phyloP scores from a whole-genome alignment of 2,888 invertebrate genomes.

The Notocelia uddmanniana region DNA sequence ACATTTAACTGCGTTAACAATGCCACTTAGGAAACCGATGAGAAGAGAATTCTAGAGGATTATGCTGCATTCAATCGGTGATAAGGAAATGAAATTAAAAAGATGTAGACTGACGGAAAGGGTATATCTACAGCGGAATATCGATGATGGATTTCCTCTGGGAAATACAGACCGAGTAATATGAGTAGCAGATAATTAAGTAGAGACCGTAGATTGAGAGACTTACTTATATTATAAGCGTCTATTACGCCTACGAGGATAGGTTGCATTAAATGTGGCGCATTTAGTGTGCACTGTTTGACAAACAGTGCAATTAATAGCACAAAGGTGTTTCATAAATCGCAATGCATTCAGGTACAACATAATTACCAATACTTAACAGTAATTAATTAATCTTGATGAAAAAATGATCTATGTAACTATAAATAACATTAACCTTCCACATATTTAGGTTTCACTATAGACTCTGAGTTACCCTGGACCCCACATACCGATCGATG shows the following conservation, averaged over 20 bases:
- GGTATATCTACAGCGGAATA: slow-evolving; percentile 56
- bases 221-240: slow-evolving; percentile 11
- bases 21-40: slow-evolving; percentile 25
- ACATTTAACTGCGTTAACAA: slow-evolving; percentile 37
- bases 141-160: slow-evolving; percentile 62
- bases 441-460: no score
- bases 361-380: no score
- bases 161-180: slow-evolving; percentile 63
- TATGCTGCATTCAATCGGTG: slow-evolving; percentile 47
- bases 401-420: no score
- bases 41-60: slow-evolving; percentile 43
- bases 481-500: no score
- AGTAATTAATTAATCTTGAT: no score
- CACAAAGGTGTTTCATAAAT: no score
- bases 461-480: no score
- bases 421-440: no score
- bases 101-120: slow-evolving; percentile 52
- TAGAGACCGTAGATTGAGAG: slow-evolving; percentile 54
- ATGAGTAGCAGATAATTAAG: slow-evolving; percentile 67
- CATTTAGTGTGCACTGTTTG: no score
- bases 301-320: no score
- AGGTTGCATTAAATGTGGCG: not conserved
- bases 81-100: slow-evolving; percentile 54
- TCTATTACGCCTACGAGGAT: no score
- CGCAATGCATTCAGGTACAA: no score